These are phyloP conservation scores for Apamea epomidion DNA, from an alignment of 2,888 invertebrate genomes.

Conservation along the genomic window DNA sequence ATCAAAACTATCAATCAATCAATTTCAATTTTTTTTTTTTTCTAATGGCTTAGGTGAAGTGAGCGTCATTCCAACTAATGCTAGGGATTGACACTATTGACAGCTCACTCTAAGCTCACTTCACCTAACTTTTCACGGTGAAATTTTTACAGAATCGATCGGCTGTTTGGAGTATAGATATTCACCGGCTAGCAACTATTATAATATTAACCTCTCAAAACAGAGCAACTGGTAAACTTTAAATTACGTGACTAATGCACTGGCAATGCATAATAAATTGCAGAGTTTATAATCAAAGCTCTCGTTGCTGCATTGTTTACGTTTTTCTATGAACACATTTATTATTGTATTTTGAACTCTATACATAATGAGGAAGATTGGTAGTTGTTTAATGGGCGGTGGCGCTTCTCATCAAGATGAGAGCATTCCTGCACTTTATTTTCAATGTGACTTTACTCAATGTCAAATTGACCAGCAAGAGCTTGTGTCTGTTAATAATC, in stretches of 20 bases:
- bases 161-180: neutral
- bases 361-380: neutral
- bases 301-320: conserved; percentile 50
- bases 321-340: conserved; percentile 19
- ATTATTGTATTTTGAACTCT: conserved; percentile 19
- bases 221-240: neutral
- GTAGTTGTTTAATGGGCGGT: conserved; percentile 2
- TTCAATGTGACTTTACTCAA: conserved; percentile 60
- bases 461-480: conserved; percentile 41
- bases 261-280: conserved; percentile 31
- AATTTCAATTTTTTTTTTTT: no score
- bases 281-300: conserved; percentile 52
- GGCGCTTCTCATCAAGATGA: conserved; percentile 23
- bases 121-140: no score
- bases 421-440: conserved; percentile 59
- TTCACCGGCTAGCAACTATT: conserved; percentile 14
- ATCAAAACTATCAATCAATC: no score
- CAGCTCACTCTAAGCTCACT: no score
- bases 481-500: conserved; percentile 2
- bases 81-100: no score
- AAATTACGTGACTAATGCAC: conserved; percentile 37
- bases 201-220: conserved; percentile 6
- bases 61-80: no score
- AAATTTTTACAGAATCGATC: no score
- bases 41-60: no score